Evolutionary conservation across 2,113 vertebrate genomes (phyloP).

Genomic region (Rhea americana): DNA sequence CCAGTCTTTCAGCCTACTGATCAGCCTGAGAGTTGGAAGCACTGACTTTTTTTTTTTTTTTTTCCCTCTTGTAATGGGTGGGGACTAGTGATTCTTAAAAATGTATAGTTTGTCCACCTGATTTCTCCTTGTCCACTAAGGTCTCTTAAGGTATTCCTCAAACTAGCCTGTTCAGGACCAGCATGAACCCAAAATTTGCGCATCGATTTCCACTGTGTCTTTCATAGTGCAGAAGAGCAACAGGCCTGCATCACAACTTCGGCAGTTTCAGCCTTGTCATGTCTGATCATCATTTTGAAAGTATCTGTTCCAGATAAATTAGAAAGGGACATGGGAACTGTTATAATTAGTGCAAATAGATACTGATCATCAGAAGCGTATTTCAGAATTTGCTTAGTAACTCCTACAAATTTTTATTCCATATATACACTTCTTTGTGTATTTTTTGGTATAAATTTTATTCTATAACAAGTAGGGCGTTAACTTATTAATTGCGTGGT

Average conservation of each 20-base stretch:
- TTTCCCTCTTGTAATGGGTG: not conserved
- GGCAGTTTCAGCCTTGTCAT: not conserved
- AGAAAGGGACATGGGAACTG: not conserved
- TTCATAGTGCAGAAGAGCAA: not conserved
- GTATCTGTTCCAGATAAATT: not conserved
- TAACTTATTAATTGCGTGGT: not conserved
- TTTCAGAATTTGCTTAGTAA: not conserved
- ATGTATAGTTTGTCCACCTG: not conserved
- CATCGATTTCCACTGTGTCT: not conserved
- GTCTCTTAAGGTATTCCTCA: not conserved
- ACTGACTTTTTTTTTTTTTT: not conserved
- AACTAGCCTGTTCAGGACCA: not conserved
- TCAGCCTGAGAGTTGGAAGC: not conserved
- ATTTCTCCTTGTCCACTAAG: not conserved
- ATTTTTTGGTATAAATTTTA: not conserved
- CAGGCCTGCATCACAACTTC: not conserved
- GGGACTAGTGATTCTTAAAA: not conserved
- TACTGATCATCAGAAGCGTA: not conserved
- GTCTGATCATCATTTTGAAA: not conserved
- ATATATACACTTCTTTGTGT: not conserved
- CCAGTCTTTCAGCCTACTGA: not conserved
- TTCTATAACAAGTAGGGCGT: not conserved
- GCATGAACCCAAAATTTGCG: not conserved
- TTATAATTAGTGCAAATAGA: not conserved
- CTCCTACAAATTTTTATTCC: not conserved